Conservation (phyloP, 1,140 invertebrate species). For the Samia ricini region DNA sequence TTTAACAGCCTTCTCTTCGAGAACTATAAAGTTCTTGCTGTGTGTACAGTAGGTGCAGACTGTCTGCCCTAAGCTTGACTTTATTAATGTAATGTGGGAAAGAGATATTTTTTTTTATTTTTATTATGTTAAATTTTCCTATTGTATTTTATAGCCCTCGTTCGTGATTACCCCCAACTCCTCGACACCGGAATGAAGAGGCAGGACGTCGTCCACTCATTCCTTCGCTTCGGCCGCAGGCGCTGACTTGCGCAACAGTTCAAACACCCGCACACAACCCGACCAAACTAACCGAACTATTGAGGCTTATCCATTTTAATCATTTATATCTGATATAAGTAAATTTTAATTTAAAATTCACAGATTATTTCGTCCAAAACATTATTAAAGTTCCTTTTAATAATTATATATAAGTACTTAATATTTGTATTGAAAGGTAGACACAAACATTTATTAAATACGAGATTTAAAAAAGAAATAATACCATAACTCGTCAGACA, state of each 20-base stretch:
- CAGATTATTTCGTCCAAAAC: constrained; percentile 64
- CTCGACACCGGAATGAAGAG: constrained; percentile 84
- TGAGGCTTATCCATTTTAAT: constrained; percentile 24
- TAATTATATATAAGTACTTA: constrained; percentile 4
- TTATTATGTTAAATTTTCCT: background rate
- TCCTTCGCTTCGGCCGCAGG: constrained; percentile 87
- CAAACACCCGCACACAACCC: constrained; percentile 15
- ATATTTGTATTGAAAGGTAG: constrained; percentile 23
- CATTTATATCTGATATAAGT: too few species aligned
- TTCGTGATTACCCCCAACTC: constrained; percentile 72
- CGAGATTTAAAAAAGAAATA: constrained; percentile 14
- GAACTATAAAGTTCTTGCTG: too few species aligned
- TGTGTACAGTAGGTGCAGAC: too few species aligned
- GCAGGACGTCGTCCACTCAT: constrained; percentile 89
- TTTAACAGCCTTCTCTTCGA: too few species aligned
- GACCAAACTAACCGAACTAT: constrained; percentile 23
- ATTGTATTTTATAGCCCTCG: constrained; percentile 48
- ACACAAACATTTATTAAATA: constrained; percentile 26
- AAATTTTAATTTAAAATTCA: constrained; percentile 19
- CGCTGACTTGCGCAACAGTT: constrained; percentile 52
- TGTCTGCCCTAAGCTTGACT: too few species aligned
- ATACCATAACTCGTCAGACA: constrained; percentile 19
- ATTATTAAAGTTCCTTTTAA: constrained; percentile 51
- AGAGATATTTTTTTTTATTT: too few species aligned
- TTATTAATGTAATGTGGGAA: too few species aligned